Percentiles rank a stretch among this genome's conserved stretches.
These are phyloP conservation scores for Urosaurus nigricauda DNA, from an alignment of 2,797 vertebrate genomes.

Conservation along the genomic window DNA sequence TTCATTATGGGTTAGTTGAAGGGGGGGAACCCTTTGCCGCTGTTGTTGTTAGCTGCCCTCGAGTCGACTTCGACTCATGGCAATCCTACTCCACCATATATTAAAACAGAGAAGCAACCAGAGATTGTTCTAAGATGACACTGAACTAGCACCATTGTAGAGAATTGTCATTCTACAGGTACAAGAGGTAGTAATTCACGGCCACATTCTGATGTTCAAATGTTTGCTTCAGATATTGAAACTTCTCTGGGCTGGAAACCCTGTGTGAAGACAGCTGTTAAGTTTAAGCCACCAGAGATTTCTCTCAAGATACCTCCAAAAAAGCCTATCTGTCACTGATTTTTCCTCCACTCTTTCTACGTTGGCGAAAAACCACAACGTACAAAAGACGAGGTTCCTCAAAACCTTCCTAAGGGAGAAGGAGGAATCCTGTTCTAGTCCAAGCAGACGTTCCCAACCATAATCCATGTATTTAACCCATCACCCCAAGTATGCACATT, in stretches of 20 bases:
- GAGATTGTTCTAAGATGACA: background rate
- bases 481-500: background rate
- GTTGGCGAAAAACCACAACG: slow-evolving; percentile 1
- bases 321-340: background rate
- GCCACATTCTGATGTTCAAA: background rate
- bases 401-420: background rate
- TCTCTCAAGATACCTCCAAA: background rate
- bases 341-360: accelerated
- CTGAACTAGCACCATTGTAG: slow-evolving; percentile 19
- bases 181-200: slow-evolving; percentile 24
- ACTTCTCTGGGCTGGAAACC: slow-evolving; percentile 2
- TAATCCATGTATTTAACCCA: background rate
- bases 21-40: too few relatives aligned
- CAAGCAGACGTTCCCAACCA: background rate
- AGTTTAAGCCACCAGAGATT: background rate
- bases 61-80: too few relatives aligned
- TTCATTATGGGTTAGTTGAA: background rate
- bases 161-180: slow-evolving; percentile 14
- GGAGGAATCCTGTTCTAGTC: slow-evolving; percentile 7
- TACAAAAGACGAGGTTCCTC: slow-evolving; percentile 8
- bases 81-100: background rate
- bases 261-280: accelerated
- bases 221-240: background rate
- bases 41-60: too few relatives aligned
- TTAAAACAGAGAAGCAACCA: background rate